phyloP scores from a whole-genome alignment of 2,113 vertebrate genomes.

The Cacatua alba region DNA sequence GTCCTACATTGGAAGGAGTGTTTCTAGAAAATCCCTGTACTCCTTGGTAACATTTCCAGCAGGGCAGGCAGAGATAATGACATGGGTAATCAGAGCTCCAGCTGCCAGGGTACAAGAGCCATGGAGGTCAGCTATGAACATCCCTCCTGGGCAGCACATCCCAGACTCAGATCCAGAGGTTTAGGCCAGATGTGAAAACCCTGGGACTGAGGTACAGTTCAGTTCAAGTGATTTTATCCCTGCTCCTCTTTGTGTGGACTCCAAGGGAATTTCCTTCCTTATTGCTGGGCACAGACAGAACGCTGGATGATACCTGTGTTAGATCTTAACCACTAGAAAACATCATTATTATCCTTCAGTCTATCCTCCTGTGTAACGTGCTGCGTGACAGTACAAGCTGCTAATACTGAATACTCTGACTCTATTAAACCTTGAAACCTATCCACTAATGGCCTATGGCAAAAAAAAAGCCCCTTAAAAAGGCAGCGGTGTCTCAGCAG shows the following conservation, averaged over 20 bases:
- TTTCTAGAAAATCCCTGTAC: background rate
- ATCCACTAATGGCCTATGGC: background rate
- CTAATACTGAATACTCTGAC: background rate
- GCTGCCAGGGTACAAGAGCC: background rate
- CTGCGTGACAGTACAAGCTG: background rate
- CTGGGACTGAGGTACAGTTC: background rate
- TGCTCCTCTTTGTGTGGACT: background rate
- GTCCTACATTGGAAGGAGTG: background rate
- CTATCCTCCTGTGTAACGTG: background rate
- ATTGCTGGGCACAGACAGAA: background rate
- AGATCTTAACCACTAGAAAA: background rate
- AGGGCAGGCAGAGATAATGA: conserved; percentile 13
- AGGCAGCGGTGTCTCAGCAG: background rate
- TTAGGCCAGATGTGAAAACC: background rate
- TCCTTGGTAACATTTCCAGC: background rate
- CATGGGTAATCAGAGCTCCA: background rate
- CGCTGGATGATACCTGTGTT: background rate
- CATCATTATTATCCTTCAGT: background rate
- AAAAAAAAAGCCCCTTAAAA: background rate
- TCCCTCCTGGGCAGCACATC: background rate
- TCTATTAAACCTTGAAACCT: background rate
- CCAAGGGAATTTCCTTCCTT: background rate
- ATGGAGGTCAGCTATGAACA: background rate
- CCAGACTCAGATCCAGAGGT: background rate
- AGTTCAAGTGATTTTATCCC: background rate